Evolutionary conservation across 2,113 vertebrate species (phyloP).

Genomic region (Gasterosteus nipponicus): DNA sequence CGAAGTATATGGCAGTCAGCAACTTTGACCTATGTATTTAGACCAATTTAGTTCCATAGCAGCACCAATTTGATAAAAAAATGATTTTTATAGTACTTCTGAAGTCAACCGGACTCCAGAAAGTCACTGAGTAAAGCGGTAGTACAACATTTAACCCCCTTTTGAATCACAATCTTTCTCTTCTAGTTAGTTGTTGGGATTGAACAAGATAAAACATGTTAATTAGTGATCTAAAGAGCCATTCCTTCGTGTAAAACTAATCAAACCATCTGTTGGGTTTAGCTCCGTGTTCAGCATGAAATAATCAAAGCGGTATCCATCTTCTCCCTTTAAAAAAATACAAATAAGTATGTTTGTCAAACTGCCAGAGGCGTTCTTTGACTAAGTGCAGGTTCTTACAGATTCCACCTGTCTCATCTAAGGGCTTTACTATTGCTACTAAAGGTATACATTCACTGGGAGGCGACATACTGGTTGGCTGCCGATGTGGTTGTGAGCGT

Average conservation of each 20-base stretch:
- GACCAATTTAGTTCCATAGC: not conserved
- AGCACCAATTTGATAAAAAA: too few species aligned
- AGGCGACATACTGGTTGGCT: conserved; percentile 72
- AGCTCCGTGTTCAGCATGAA: not conserved
- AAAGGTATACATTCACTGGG: not conserved
- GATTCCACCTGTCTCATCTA: conserved; percentile 63
- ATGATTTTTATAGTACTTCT: not conserved
- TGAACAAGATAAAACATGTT: not conserved
- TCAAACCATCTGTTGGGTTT: not conserved
- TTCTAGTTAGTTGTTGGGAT: not conserved
- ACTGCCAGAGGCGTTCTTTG: not conserved
- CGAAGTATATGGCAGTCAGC: not conserved
- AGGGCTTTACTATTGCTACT: not conserved
- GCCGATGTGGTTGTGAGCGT: conserved; percentile 62
- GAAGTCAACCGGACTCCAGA: not conserved
- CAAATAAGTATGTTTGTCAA: not conserved
- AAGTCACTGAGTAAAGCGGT: not conserved
- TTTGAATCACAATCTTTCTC: not conserved
- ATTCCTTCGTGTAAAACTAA: not conserved
- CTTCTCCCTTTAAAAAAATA: not conserved
- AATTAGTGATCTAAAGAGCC: not conserved
- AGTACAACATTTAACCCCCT: not conserved
- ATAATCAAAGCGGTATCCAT: not conserved
- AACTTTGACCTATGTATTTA: not conserved
- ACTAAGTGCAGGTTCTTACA: conserved; percentile 35